Percentiles rank a stretch among this genome's conserved stretches.
phyloP scores from a whole-genome alignment of 2,888 invertebrate species.

The Eueremaeus valkanovi region DNA sequence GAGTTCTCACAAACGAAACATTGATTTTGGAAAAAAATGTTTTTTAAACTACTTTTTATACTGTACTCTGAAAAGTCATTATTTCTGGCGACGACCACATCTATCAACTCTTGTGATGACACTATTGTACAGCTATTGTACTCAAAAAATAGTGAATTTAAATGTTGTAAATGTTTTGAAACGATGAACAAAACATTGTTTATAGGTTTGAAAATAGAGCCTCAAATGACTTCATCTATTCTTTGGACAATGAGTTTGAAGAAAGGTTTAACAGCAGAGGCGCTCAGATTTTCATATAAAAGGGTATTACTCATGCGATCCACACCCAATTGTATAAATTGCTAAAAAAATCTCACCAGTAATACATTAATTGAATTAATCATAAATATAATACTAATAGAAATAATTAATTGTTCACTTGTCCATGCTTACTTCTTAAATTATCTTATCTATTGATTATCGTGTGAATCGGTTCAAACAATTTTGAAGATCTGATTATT shows the following conservation, averaged over 20 bases:
- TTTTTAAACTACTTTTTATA: background rate
- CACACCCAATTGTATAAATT: too few relatives aligned
- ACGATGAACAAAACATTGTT: background rate
- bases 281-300: too few relatives aligned
- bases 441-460: too few relatives aligned
- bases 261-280: too few relatives aligned
- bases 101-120: background rate
- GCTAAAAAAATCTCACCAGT: too few relatives aligned
- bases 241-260: background rate
- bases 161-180: background rate
- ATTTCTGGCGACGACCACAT: background rate
- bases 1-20: background rate
- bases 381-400: too few relatives aligned
- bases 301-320: too few relatives aligned
- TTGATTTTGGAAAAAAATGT: background rate
- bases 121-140: background rate
- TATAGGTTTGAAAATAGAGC: background rate
- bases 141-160: background rate
- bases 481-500: too few relatives aligned
- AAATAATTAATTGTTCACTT: too few relatives aligned
- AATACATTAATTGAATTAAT: too few relatives aligned
- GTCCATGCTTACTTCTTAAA: too few relatives aligned
- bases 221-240: background rate
- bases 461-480: too few relatives aligned
- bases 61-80: background rate